These are phyloP conservation scores for Chlamydotis undulata DNA, from an alignment of 2,113 vertebrate species.

Conservation along the genomic window DNA sequence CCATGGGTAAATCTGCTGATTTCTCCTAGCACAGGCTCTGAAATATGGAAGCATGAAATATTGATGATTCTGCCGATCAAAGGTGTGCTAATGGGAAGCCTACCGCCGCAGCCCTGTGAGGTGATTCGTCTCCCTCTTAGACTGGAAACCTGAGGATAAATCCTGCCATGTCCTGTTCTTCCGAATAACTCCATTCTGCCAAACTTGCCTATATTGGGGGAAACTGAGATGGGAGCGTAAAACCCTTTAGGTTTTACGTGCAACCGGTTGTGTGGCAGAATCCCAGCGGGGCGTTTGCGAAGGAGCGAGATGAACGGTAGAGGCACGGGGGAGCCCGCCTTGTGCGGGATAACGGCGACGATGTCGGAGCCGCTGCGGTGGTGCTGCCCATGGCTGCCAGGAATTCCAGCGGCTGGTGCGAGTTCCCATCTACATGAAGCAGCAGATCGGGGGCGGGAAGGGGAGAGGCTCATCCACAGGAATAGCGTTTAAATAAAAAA, in stretches of 20 bases:
- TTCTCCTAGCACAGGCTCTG: neutral
- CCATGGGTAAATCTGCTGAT: conserved; percentile 3
- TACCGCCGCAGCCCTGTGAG: neutral
- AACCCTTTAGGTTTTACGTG: neutral
- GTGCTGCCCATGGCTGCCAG: neutral
- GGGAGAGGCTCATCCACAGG: neutral
- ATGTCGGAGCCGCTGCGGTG: neutral
- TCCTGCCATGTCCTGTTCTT: fast-evolving
- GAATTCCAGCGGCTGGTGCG: neutral
- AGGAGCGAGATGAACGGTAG: neutral
- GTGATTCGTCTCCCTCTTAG: neutral
- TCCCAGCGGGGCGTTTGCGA: fast-evolving
- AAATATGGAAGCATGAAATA: neutral
- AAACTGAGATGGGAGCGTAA: neutral
- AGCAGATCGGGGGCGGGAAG: neutral
- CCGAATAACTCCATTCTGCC: neutral
- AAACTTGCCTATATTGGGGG: neutral
- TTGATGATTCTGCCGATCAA: neutral
- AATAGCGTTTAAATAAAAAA: neutral
- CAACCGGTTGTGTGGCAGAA: neutral
- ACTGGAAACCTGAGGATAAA: neutral
- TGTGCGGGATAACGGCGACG: too few species aligned
- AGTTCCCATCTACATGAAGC: neutral
- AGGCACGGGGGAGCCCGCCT: neutral
- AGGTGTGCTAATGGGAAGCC: neutral